A percentile compares a stretch with the other conserved stretches of the same genome.
These are phyloP conservation scores for Sardinella longiceps DNA, from an alignment of 2,797 vertebrate genomes.

Conservation along the genomic window DNA sequence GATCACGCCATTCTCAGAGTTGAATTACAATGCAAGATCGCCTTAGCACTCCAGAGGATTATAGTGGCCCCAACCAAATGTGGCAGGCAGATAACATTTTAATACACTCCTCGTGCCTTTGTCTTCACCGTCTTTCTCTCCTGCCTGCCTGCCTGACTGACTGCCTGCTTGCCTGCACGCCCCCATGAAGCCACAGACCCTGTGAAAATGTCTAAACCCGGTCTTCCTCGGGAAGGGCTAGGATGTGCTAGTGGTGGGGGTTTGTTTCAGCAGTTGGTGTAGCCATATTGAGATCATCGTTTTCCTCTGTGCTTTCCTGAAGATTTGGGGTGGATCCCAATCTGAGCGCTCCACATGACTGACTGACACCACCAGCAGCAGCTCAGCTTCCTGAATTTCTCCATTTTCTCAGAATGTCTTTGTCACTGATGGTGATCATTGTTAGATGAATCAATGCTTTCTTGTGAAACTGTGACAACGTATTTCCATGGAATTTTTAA, in stretches of 20 bases:
- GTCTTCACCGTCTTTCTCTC: slow-evolving; percentile 17
- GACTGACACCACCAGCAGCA: background rate
- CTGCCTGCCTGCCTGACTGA: slow-evolving; percentile 42
- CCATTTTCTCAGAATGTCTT: too few relatives aligned
- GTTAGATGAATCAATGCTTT: background rate
- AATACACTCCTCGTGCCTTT: slow-evolving; percentile 42
- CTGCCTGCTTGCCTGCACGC: slow-evolving; percentile 37
- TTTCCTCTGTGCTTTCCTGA: slow-evolving; percentile 37
- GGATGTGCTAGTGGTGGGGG: slow-evolving; percentile 12
- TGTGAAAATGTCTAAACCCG: slow-evolving; percentile 41
- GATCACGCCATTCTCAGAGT: slow-evolving; percentile 54
- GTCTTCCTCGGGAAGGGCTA: background rate
- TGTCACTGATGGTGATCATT: background rate
- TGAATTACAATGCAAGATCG: slow-evolving; percentile 51
- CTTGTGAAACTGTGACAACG: background rate
- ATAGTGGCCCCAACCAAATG: slow-evolving; percentile 47
- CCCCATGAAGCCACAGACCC: slow-evolving; percentile 32
- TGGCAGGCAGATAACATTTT: slow-evolving; percentile 53
- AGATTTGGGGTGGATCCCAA: slow-evolving; percentile 40
- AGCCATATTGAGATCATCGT: slow-evolving; percentile 46
- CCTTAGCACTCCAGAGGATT: slow-evolving; percentile 51
- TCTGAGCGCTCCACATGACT: slow-evolving; percentile 24
- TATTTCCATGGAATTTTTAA: background rate
- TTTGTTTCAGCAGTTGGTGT: slow-evolving; percentile 37
- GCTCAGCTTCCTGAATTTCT: background rate